A percentile compares a stretch with the other conserved stretches of the same genome.
phyloP scores from a whole-genome alignment of 2,113 vertebrate species.

The Bos javanicus region DNA sequence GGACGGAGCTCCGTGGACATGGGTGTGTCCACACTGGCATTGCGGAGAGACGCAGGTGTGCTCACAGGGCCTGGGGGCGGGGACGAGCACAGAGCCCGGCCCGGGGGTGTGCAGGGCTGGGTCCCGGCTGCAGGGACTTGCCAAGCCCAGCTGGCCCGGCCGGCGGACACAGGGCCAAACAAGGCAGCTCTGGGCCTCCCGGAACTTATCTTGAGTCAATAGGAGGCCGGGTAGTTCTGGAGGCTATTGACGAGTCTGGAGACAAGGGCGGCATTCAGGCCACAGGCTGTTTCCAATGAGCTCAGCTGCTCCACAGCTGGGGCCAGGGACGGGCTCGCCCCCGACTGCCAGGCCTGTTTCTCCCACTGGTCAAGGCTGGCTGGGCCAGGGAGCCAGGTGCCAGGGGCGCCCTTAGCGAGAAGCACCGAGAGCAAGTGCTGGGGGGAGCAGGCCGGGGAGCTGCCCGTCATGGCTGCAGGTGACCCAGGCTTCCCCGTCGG shows the following conservation, averaged over 20 bases:
- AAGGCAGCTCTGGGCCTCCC: constrained; percentile 73
- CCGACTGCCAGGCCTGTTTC: constrained; percentile 55
- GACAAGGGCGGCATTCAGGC: constrained; percentile 80
- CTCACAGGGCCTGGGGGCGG: constrained; percentile 36
- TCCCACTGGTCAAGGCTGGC: neutral
- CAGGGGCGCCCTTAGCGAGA: neutral
- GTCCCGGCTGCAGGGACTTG: neutral
- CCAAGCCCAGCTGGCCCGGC: constrained; percentile 48
- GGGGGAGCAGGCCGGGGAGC: neutral
- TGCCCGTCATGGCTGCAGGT: rapidly evolving
- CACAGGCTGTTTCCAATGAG: constrained; percentile 60
- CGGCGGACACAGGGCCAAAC: constrained; percentile 70
- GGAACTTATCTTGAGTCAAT: constrained; percentile 84
- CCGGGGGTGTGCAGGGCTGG: constrained; percentile 71
- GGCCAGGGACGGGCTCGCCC: constrained; percentile 27
- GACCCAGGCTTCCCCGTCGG: neutral
- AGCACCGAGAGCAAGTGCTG: neutral
- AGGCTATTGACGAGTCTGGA: constrained; percentile 74
- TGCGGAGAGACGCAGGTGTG: constrained; percentile 64
- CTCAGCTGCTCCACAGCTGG: constrained; percentile 72
- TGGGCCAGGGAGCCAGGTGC: constrained; percentile 48
- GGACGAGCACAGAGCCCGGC: constrained; percentile 64
- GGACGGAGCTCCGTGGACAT: constrained; percentile 53
- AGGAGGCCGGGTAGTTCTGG: constrained; percentile 74
- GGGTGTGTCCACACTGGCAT: constrained; percentile 61